These are phyloP conservation scores for Thalassoma bifasciatum DNA, from an alignment of 2,113 vertebrate genomes.

Conservation along the genomic window DNA sequence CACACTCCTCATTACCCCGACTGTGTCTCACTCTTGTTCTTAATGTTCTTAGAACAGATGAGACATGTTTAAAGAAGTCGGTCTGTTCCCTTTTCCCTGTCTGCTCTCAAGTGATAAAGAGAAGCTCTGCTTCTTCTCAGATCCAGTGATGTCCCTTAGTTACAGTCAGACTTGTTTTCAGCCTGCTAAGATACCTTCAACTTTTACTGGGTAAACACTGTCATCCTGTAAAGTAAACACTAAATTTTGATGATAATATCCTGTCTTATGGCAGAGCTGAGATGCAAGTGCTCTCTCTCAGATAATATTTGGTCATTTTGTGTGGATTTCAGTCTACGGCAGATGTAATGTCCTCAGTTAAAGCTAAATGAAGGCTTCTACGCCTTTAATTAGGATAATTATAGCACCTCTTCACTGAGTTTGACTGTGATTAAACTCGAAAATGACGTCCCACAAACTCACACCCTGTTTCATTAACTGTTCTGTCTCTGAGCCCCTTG, in stretches of 20 bases:
- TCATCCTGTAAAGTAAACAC: background rate
- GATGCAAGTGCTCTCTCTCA: no score
- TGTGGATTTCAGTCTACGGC: background rate
- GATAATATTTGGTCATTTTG: background rate
- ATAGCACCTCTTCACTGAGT: background rate
- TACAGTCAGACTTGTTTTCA: background rate
- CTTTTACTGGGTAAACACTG: background rate
- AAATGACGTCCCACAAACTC: conserved; percentile 17
- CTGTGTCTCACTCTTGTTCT: no score
- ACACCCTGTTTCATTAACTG: conserved; percentile 1
- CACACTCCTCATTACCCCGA: no score
- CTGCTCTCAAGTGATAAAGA: conserved; percentile 8
- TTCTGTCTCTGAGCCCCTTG: background rate
- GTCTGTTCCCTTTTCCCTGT: background rate
- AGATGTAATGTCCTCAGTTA: no score
- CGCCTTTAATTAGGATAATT: background rate
- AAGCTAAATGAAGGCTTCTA: background rate
- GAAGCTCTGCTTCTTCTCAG: conserved; percentile 44
- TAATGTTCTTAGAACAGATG: background rate
- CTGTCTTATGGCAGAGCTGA: background rate
- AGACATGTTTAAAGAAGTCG: no score
- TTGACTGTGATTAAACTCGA: background rate
- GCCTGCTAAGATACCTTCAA: background rate
- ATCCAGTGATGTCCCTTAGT: conserved; percentile 4
- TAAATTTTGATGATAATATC: background rate